A percentile compares a stretch with the other conserved stretches of the same genome.
phyloP scores from a whole-genome alignment of 2,888 invertebrate species.

The Nomada flava region DNA sequence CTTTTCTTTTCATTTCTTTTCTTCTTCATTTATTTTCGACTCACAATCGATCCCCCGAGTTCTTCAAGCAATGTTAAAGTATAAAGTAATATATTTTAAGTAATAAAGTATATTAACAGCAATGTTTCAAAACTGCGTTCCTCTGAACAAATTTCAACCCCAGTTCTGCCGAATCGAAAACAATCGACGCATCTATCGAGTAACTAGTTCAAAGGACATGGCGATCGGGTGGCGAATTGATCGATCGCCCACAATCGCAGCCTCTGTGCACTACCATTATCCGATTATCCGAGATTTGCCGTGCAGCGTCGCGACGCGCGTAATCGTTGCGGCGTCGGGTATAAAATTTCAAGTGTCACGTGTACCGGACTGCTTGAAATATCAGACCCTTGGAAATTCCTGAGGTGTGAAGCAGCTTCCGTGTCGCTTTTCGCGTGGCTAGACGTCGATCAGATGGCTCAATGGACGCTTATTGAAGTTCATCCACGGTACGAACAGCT shows the following conservation, averaged over 20 bases:
- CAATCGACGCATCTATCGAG: background rate
- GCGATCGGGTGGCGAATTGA: slow-evolving; percentile 30
- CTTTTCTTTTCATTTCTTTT: too few relatives aligned
- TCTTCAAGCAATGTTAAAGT: background rate
- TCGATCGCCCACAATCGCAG: slow-evolving; percentile 35
- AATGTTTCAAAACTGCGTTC: background rate
- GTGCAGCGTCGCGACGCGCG: slow-evolving; percentile 1
- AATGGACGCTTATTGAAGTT: background rate
- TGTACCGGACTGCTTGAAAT: background rate
- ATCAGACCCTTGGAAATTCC: background rate
- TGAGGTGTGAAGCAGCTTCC: background rate
- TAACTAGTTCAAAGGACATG: slow-evolving; percentile 17
- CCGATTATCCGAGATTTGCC: slow-evolving; percentile 52
- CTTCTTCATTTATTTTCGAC: slow-evolving; percentile 4
- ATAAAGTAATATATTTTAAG: too few relatives aligned
- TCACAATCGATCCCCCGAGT: background rate
- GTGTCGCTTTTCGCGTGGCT: background rate
- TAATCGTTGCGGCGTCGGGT: slow-evolving; percentile 10
- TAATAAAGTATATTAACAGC: too few relatives aligned
- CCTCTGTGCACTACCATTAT: slow-evolving; percentile 44
- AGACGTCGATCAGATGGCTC: background rate
- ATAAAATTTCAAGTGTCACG: slow-evolving; percentile 34
- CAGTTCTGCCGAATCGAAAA: background rate
- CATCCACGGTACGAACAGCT: background rate
- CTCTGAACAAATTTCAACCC: background rate